Evolutionary conservation across 2,888 invertebrate species (phyloP).

Genomic region (Caenorhabditis sp.): DNA sequence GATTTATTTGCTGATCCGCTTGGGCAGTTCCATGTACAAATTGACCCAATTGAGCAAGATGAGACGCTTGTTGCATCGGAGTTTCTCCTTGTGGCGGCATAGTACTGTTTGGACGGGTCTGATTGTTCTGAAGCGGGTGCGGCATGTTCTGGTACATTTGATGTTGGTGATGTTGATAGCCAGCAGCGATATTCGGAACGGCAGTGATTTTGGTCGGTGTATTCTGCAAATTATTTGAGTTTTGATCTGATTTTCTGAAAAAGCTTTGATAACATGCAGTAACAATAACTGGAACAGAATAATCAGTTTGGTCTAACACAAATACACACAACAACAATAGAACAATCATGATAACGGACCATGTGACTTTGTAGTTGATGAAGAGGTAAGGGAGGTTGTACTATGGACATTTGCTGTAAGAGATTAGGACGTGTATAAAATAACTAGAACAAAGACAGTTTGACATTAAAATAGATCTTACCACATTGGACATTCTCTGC

Average conservation of each 20-base stretch:
- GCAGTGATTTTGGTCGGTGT: constrained; percentile 58
- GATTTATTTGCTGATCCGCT: constrained; percentile 2
- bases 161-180: constrained; percentile 22
- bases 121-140: constrained; percentile 33
- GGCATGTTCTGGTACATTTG: constrained; percentile 17
- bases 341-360: constrained; percentile 44
- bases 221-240: constrained; percentile 42
- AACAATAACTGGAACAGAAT: background rate
- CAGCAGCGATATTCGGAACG: constrained; percentile 51
- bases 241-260: no score
- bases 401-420: constrained; percentile 67
- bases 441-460: background rate
- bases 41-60: constrained; percentile 43
- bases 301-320: background rate
- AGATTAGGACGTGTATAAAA: constrained; percentile 18
- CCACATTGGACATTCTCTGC: constrained; percentile 41
- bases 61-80: constrained; percentile 13
- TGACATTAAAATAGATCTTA: constrained; percentile 8
- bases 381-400: constrained; percentile 58
- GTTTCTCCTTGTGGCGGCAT: constrained; percentile 8
- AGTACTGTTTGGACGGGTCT: constrained; percentile 3
- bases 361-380: constrained; percentile 55
- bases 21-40: constrained; percentile 24
- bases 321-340: constrained; percentile 10
- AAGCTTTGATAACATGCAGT: no score